These are phyloP conservation scores for Okamejei kenojei DNA, from an alignment of 2,797 vertebrate species.

Conservation along the genomic window DNA sequence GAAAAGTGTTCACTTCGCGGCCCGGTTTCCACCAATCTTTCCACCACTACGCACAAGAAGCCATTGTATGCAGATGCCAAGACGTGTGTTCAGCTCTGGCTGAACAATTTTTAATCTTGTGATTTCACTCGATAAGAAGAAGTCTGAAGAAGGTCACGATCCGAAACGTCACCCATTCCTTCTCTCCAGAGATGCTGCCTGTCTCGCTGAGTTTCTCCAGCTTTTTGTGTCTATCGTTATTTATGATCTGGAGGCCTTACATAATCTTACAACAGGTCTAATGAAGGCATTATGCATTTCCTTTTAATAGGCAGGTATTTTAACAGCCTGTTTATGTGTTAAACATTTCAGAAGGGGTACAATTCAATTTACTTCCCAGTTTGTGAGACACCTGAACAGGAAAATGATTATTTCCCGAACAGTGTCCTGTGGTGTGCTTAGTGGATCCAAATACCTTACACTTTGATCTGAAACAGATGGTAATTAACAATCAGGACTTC, in stretches of 20 bases:
- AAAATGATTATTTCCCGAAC: constrained; percentile 19
- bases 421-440: neutral
- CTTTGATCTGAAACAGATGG: constrained; percentile 37
- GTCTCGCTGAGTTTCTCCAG: no score
- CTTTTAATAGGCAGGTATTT: neutral
- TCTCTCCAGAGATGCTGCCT: no score
- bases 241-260: neutral
- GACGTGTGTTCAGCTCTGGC: no score
- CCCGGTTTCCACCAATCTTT: no score
- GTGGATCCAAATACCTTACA: neutral
- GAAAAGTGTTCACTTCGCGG: no score
- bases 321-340: neutral
- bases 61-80: no score
- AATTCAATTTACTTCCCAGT: neutral
- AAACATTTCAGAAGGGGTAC: neutral
- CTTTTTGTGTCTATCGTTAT: neutral
- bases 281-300: neutral
- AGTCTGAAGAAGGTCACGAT: no score
- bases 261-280: neutral
- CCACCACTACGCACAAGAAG: no score
- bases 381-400: neutral
- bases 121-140: no score
- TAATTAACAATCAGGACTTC: constrained; percentile 13
- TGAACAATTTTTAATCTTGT: no score
- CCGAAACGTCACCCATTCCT: no score